A percentile compares a stretch with the other conserved stretches of the same genome.
These are phyloP conservation scores for Psettodes erumei DNA, from an alignment of 2,113 vertebrate genomes.

Conservation along the genomic window DNA sequence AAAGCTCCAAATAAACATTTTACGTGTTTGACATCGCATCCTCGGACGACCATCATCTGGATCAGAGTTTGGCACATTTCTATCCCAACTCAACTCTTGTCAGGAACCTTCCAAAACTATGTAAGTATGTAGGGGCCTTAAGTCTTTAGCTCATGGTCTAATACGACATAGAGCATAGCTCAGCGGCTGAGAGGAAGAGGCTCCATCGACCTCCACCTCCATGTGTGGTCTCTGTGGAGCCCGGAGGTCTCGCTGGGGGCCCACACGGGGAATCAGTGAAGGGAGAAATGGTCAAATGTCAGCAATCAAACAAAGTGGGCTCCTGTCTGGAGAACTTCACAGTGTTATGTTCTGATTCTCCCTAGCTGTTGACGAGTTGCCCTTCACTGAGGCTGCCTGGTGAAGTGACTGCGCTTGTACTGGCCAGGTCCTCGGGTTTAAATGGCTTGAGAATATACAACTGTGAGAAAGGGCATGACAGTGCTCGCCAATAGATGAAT, in stretches of 20 bases:
- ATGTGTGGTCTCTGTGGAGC: slow-evolving; percentile 66
- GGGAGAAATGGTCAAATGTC: slow-evolving; percentile 65
- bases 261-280: slow-evolving; percentile 58
- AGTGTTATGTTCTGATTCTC: slow-evolving; percentile 28
- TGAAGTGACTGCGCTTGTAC: not conserved
- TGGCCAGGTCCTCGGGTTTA: not conserved
- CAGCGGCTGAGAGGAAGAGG: slow-evolving; percentile 28
- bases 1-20: not conserved
- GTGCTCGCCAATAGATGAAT: not conserved
- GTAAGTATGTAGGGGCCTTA: not conserved
- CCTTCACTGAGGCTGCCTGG: not conserved
- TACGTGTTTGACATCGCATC: not conserved
- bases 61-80: not conserved
- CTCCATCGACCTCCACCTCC: slow-evolving; percentile 18
- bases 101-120: not conserved
- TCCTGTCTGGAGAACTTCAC: slow-evolving; percentile 34
- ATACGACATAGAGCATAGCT: slow-evolving; percentile 31
- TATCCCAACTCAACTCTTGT: not conserved
- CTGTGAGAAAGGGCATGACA: not conserved
- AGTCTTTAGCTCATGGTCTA: not conserved
- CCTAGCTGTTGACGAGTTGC: slow-evolving; percentile 11
- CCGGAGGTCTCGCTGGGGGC: slow-evolving; percentile 46
- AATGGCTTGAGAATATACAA: not conserved
- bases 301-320: slow-evolving; percentile 60
- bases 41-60: not conserved